Percentiles rank a stretch among this genome's conserved stretches.
These are phyloP conservation scores for Perizoma affinitatum DNA, from an alignment of 2,888 invertebrate genomes.

Conservation along the genomic window DNA sequence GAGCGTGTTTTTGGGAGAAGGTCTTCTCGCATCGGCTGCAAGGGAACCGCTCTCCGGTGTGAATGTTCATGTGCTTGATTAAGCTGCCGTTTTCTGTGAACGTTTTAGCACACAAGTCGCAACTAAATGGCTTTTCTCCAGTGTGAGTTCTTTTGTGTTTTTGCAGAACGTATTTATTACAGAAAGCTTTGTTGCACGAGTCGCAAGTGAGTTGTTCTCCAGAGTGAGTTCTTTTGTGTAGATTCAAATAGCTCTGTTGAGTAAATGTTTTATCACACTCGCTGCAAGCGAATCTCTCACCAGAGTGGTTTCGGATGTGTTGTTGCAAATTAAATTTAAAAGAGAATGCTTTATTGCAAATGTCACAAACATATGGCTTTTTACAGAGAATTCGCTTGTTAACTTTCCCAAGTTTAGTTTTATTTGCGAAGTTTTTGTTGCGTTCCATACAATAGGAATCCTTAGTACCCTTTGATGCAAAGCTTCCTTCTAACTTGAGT, in stretches of 20 bases:
- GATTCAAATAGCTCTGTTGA: background rate
- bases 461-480: background rate
- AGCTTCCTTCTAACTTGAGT: conserved; percentile 6
- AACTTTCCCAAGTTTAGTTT: conserved; percentile 15
- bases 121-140: background rate
- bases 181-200: no score
- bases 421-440: background rate
- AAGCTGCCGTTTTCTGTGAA: background rate
- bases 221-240: no score
- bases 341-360: conserved; percentile 6
- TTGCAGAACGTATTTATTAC: background rate
- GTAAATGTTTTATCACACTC: conserved; percentile 8
- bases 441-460: background rate
- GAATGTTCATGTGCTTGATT: background rate
- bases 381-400: no score
- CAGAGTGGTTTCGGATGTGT: conserved; percentile 12
- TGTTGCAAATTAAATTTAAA: conserved; percentile 8
- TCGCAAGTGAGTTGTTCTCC: no score
- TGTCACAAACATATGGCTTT: conserved; percentile 1
- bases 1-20: background rate
- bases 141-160: background rate
- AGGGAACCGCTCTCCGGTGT: background rate
- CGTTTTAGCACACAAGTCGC: background rate
- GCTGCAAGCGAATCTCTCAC: conserved; percentile 9
- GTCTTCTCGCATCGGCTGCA: background rate